Evolutionary conservation across 2,113 vertebrate genomes (phyloP), one percentile per base, ranked within the genome.

Genomic region (Cephalopterus ornatus): DNA sequence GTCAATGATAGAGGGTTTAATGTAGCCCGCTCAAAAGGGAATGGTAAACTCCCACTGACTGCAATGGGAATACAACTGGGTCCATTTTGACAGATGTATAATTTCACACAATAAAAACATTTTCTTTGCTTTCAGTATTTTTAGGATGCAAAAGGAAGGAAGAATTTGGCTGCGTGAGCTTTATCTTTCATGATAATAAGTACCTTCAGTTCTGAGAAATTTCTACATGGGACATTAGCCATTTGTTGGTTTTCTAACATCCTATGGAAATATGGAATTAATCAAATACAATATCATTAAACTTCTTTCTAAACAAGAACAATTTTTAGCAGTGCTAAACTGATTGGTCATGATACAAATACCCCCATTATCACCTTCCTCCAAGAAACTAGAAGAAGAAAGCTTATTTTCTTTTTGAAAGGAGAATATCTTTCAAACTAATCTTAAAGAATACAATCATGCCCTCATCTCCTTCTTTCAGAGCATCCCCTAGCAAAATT

Each of bases 201-300:
- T 47, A 77, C 42, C 32, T 70, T 71, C 22, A 62, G 35, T 56
- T 77, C 72, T 70, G 12, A 56, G 35, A 32, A 47, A 77, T 91
- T 63, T 50, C 66, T 63, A 71, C 56, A 70, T 49, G 47, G 13
- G 28, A 68, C 41, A 84, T 74, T 44, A 74, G 35, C 15, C 33
- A 50, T 66, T 89, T 95, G 91, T 97, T 97, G 95, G 89, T 93
- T 97, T 97, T 96, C 83, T 94, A 93, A 86, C 85, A 96, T 95
- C 94, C 93, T 86, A 32, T 84, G 75, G 93, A 95, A 95, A 93
- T 83, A 81, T 80, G 82, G 62, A 90, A 97, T 97, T 94, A 97
- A 96, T 95, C 89, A 95, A 97, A 96, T 94, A 82, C 59, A 91
- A 76, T 62, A 95, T 91, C 94, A 96, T 97, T 96, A 96, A 97